These are phyloP conservation scores for Eupithecia vulgata DNA, from an alignment of 2,888 invertebrate genomes.

Conservation along the genomic window DNA sequence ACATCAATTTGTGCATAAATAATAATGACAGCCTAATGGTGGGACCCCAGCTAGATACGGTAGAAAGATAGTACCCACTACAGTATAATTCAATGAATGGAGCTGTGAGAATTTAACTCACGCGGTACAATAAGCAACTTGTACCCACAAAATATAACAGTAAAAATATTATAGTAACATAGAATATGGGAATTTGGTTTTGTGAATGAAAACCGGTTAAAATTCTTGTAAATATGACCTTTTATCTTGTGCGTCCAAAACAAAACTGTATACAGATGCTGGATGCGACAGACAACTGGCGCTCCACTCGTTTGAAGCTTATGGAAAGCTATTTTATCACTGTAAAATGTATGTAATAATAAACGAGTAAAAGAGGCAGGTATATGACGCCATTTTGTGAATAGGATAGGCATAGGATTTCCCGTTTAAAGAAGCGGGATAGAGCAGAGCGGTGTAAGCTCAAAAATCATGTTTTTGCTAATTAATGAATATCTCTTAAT, in stretches of 20 bases:
- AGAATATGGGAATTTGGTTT: background rate
- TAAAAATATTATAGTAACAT: background rate
- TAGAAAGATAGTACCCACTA: constrained; percentile 3
- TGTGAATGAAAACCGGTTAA: background rate
- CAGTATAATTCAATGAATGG: constrained; percentile 31
- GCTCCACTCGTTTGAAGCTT: too few relatives aligned
- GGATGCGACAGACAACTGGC: too few relatives aligned
- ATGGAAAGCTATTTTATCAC: too few relatives aligned
- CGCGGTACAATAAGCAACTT: background rate
- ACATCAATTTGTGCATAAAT: constrained; percentile 17
- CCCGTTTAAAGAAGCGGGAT: too few relatives aligned
- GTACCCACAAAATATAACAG: constrained; percentile 5
- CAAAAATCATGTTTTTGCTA: too few relatives aligned
- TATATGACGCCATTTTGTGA: too few relatives aligned
- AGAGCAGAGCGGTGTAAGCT: too few relatives aligned
- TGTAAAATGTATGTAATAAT: too few relatives aligned
- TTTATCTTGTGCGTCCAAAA: background rate
- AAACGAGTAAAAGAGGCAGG: too few relatives aligned
- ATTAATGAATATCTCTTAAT: too few relatives aligned
- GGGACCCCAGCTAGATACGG: constrained; percentile 25
- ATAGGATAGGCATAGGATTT: too few relatives aligned
- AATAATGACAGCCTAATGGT: constrained; percentile 29
- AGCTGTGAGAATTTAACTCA: constrained; percentile 38
- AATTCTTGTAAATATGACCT: background rate
- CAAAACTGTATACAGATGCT: background rate